These are phyloP conservation scores for Montipora efflorescens DNA, from an alignment of 64 coral and sea anemone species.

Conservation along the genomic window DNA sequence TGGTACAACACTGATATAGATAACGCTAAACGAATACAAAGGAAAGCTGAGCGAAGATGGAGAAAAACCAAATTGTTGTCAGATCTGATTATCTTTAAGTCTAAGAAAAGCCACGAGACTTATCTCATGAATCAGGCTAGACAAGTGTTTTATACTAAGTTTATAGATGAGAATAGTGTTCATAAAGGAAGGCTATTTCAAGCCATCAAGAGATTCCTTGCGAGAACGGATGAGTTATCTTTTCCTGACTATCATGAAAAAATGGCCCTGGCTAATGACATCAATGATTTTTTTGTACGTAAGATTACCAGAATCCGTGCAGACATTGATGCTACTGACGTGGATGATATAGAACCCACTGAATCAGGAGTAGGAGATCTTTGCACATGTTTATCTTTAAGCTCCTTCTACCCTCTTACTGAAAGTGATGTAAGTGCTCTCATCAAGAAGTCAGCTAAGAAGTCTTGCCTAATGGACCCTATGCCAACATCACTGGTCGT, in stretches of 20 bases:
- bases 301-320: too few relatives aligned
- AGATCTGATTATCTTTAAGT: not conserved
- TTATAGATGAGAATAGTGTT: slow-evolving; percentile 12
- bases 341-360: too few relatives aligned
- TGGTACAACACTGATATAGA: slow-evolving; percentile 21
- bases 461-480: too few relatives aligned
- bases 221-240: not conserved
- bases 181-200: slow-evolving; percentile 49
- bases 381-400: too few relatives aligned
- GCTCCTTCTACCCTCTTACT: too few relatives aligned
- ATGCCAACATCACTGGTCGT: too few relatives aligned
- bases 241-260: slow-evolving; percentile 19
- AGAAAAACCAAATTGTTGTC: slow-evolving; percentile 26
- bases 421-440: too few relatives aligned
- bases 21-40: not conserved
- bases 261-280: too few relatives aligned
- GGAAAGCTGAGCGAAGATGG: slow-evolving; percentile 58
- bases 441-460: too few relatives aligned
- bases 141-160: slow-evolving; percentile 14
- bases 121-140: slow-evolving; percentile 12
- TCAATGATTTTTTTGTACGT: too few relatives aligned
- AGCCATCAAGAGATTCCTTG: not conserved
- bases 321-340: too few relatives aligned
- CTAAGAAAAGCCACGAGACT: slow-evolving; percentile 46
- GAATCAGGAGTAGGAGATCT: too few relatives aligned